phyloP scores from a whole-genome alignment of 2,797 vertebrate genomes.

The Etheostoma nigrum region DNA sequence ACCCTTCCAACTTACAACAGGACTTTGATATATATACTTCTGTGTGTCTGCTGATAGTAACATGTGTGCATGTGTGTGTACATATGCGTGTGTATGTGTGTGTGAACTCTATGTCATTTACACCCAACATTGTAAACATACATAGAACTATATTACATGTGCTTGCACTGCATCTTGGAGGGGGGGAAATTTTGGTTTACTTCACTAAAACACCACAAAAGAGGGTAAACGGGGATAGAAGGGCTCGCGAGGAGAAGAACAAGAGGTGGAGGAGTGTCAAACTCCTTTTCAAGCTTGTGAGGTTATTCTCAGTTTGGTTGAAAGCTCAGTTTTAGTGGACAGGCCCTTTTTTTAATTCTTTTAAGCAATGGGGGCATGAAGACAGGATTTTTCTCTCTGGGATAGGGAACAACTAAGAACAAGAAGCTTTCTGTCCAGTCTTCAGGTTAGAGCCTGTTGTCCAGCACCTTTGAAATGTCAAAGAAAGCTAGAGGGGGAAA shows the following conservation, averaged over 20 bases:
- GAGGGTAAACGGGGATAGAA: slow-evolving; percentile 71
- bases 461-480: slow-evolving; percentile 58
- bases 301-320: slow-evolving; percentile 74
- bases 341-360: slow-evolving; percentile 43
- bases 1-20: slow-evolving; percentile 82
- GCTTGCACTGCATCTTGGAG: slow-evolving; percentile 92
- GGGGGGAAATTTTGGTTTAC: slow-evolving; percentile 83
- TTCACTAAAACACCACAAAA: slow-evolving; percentile 93
- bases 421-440: slow-evolving; percentile 53
- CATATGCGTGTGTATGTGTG: slow-evolving; percentile 70
- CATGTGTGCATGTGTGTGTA: slow-evolving; percentile 35
- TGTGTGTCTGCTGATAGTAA: slow-evolving; percentile 60
- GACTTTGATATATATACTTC: slow-evolving; percentile 84
- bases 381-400: slow-evolving; percentile 36
- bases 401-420: slow-evolving; percentile 22
- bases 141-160: slow-evolving; percentile 99
- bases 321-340: slow-evolving; percentile 74
- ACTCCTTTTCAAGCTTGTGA: slow-evolving; percentile 66
- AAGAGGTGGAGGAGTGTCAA: slow-evolving; percentile 49
- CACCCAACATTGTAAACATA: slow-evolving; percentile 99
- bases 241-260: slow-evolving; percentile 38
- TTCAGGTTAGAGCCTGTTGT: slow-evolving; percentile 36
- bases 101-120: slow-evolving; percentile 95
- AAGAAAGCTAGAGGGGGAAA: slow-evolving; percentile 30
- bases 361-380: slow-evolving; percentile 46